Base-by-base conservation (phyloP, 1,140 invertebrate species). In the Drosophila ambigua region DNA sequence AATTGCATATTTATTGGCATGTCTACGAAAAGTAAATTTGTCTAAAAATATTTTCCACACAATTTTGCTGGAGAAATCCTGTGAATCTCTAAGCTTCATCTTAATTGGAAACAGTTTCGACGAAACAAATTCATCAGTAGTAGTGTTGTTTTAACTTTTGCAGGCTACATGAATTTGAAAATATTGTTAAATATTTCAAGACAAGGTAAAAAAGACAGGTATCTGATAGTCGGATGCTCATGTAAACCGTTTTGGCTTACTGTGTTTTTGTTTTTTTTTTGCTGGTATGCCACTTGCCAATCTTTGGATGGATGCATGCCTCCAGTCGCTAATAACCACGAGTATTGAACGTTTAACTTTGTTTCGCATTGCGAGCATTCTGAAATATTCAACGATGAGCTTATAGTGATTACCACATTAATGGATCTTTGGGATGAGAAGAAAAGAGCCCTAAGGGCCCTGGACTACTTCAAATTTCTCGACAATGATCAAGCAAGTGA, bases 381-480 rank as follows among this genome's bases (percentile, higher is more conserved):
- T 54, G 72, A 75, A 5, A 35, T 90, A 28, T 77, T 69, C 35
- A 66, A 77, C 11, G 48, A 84, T 63, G 88, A 81, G 35, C 90
- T 77, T 50, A 58, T 41, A 39, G 28, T 45, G 20, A 81, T 85
- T 73, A 51, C 0, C 64, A 49, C 39, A 88, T 91, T 13, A 89
- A 58, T 65, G 39, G 75, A 83, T 59, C 46, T 72, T 61, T 90
- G 80, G 90, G 45, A 55, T 20, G 80, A 92, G 13, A 91, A 78
- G 69, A 91, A 78, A 31, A 48, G 20, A 23, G 91, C 91, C 64
- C 16, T 92, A n/a, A 64, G 53, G 58, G 67, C 90, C 9, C 73
- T 92, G 35, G 83, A 91, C 26, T 91, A 91, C 61, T 91, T 92
- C 44, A 62, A 87, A 31, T 82, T 82, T 52, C 68, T 85, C 4